A percentile compares a stretch with the other conserved stretches of the same genome.
Evolutionary conservation across 2,797 vertebrate species (phyloP).

Genomic region (Nyctalus aviator): DNA sequence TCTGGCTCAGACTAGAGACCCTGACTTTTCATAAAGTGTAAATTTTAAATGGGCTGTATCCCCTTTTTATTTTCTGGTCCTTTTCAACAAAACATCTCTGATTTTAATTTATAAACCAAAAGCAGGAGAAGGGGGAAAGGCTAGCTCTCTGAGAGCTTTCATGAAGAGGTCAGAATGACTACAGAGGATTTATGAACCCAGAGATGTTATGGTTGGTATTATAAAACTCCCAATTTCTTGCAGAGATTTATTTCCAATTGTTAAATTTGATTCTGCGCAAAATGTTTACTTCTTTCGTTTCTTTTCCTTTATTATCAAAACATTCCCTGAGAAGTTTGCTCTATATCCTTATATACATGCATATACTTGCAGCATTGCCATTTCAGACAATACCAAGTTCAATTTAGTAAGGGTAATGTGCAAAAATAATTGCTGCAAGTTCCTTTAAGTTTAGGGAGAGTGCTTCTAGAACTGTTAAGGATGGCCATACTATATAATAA

Average conservation of each 20-base stretch:
- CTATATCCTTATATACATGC: not conserved
- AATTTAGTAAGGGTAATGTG: not conserved
- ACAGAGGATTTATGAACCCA: not conserved
- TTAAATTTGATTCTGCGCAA: slow-evolving; percentile 28
- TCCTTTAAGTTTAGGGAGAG: not conserved
- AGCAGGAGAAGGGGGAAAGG: not conserved
- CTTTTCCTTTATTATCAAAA: slow-evolving; percentile 42
- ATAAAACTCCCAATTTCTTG: not conserved
- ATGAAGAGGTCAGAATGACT: not conserved
- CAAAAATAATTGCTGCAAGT: not conserved
- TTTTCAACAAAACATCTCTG: not conserved
- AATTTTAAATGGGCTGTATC: not conserved
- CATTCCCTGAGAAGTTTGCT: not conserved
- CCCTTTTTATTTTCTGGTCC: not conserved
- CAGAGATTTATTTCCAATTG: slow-evolving; percentile 36
- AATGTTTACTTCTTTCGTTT: not conserved
- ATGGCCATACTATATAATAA: too few species aligned
- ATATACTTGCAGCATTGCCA: not conserved
- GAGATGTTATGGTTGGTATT: not conserved
- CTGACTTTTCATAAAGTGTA: not conserved
- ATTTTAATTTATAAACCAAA: slow-evolving; percentile 5
- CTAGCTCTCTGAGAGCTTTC: not conserved
- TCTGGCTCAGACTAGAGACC: not conserved
- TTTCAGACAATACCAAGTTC: slow-evolving; percentile 23
- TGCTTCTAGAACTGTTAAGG: not conserved